A percentile compares a stretch with the other conserved stretches of the same genome.
phyloP scores from a whole-genome alignment of 2,797 vertebrate species.

The Sitta carolinensis region DNA sequence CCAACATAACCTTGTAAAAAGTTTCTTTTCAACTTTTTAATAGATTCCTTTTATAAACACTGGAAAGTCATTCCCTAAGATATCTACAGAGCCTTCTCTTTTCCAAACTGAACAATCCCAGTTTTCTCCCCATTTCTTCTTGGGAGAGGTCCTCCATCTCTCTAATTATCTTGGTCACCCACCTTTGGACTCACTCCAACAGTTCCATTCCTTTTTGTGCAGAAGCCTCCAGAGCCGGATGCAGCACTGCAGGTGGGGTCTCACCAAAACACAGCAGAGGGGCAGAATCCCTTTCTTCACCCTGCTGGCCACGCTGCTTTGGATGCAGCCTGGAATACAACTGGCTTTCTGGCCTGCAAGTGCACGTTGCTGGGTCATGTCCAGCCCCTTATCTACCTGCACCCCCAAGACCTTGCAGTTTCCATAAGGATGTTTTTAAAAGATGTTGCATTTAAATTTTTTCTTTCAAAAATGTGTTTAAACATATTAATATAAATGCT shows the following conservation, averaged over 20 bases:
- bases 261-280: background rate
- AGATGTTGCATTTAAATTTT: background rate
- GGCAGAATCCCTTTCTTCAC: background rate
- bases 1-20: background rate
- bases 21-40: rapidly evolving
- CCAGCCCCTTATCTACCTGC: background rate
- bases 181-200: rapidly evolving
- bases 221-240: background rate
- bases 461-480: background rate
- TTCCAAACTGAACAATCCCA: background rate
- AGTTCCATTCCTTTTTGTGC: background rate
- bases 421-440: background rate
- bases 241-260: background rate
- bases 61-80: rapidly evolving
- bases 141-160: background rate
- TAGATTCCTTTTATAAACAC: rapidly evolving
- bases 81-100: background rate
- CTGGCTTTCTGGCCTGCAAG: background rate
- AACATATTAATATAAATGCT: background rate
- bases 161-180: background rate
- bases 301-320: background rate
- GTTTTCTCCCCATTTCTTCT: background rate
- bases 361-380: rapidly evolving
- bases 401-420: background rate
- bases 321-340: background rate